Evolutionary conservation across 92 coral and sea anemone species (phyloP), one percentile per base, ranked within the genome.

Genomic region (Paragorgia papillata): DNA sequence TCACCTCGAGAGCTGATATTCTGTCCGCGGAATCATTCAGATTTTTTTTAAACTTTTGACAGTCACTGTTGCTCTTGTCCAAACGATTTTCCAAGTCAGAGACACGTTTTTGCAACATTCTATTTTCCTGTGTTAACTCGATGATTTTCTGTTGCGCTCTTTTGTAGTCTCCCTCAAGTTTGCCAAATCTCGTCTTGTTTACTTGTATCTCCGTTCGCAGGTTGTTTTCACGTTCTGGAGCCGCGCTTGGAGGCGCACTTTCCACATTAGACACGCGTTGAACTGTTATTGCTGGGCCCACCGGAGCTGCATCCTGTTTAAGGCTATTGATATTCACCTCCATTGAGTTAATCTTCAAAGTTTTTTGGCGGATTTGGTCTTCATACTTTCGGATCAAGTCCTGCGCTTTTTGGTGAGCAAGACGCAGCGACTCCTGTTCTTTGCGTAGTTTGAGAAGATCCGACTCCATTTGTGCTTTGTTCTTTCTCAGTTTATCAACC

Each of bases 201-300:
- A 81, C 78, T 65, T 89, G 83, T 12, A 89, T 64, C 18, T 89
- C 88, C 30, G 85, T 89, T 50, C 92, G 87, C 22, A 94, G 58
- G 69, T 77, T 80, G 75, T 83, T 86, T 56, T 89, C 97, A 14
- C 94, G 92, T 37, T 92, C 99, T 67, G 90, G 97, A 9, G 87
- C 80, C 58, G 86, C 76, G 67, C 83, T 87, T 61, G 87, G 78
- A n/a, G n/a, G n/a, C 28, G 89, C 97, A 71, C 78, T 71, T 58
- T 89, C 89, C 4, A 91, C 86, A 75, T 89, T 85, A 54, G 88
- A 90, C 20, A 87, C 78, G 26, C 87, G 97, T 25, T 80, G 92
- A 19, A 90, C 86, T 19, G 81, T 86, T 6, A 90, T 57, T 43
- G 86, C 89, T 62, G 20, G 73, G 40, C 74, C 85, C 24, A 65